Evolutionary conservation across 2,888 invertebrate species (phyloP), one percentile per base, ranked within the genome.

Genomic region (Amphipoea lucens): DNA sequence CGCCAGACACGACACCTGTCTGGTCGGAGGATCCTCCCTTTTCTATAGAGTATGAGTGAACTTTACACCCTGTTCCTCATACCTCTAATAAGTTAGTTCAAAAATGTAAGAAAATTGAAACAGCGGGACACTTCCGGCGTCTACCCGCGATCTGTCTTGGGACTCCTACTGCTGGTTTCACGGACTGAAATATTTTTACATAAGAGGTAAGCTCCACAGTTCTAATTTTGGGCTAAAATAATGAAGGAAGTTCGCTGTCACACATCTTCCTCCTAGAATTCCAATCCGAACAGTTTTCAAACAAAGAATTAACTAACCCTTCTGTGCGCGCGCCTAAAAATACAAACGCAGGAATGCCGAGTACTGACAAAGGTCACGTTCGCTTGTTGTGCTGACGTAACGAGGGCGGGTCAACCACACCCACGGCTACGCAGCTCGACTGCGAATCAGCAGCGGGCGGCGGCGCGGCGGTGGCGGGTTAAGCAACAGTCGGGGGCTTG

Each of bases 361-460:
- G 63, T 75, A 63, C 62, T 29, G 65, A 40, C 75, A 88, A 73
- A 88, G 88, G 86, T 88, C 79, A 78, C 60, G 68, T 63, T 73
- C 72, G 65, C 73, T 65, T 82, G 57, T 70, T 62, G 29, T 63
- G 69, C 65, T 87, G 89, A 90, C 90, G 89, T 90, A 76, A 87
- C 77, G 75, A 81, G 78, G 89, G 90, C 85, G 76, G 83, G 87
- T 79, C 86, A 79, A 81, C 84, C 89, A 89, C 89, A 90, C 89
- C 89, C 89, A 89, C 90, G 29, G 17, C 40, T 67, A 42, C 71
- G 82, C 63, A 72, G 57, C 11, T 20, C 65, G 76, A 72, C 82
- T 79, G 71, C 78, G 81, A 87, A 88, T 88, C 74, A 79, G 79
- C 70, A 67, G 4, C 80, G 17, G 40, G 78, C 60, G 7, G 6